Conservation (phyloP, 2,797 vertebrate genomes). For the Bufotes viridis region DNA sequence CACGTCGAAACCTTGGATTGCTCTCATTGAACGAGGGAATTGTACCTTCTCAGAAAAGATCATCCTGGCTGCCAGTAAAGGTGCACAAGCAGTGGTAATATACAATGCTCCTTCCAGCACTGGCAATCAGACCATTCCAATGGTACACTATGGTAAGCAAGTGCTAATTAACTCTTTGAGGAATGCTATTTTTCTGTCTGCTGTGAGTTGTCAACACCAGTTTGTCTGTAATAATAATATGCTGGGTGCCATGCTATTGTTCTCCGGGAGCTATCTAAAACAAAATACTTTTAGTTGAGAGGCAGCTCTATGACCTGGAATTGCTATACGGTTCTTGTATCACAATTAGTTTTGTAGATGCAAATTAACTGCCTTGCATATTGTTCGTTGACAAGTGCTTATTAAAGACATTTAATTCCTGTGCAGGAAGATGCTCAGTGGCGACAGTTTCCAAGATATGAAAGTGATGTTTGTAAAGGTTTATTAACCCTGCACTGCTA, state of each 20-base stretch:
- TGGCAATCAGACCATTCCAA: constrained; percentile 74
- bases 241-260: constrained; percentile 38
- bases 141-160: constrained; percentile 77
- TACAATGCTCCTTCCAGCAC: constrained; percentile 75
- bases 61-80: constrained; percentile 70
- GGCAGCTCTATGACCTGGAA: constrained; percentile 53
- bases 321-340: constrained; percentile 20
- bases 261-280: constrained; percentile 31
- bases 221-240: constrained; percentile 51
- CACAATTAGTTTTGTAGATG: constrained; percentile 40
- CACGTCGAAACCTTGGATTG: constrained; percentile 78
- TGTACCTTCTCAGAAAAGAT: constrained; percentile 88
- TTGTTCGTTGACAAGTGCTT: constrained; percentile 47
- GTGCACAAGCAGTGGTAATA: constrained; percentile 84
- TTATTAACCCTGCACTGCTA: constrained; percentile 8
- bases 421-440: background rate
- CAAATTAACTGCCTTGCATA: constrained; percentile 42
- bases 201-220: background rate
- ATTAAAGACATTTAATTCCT: constrained; percentile 53
- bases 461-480: constrained; percentile 22
- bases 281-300: constrained; percentile 43
- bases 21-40: constrained; percentile 87
- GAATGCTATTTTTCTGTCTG: background rate
- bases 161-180: constrained; percentile 34
- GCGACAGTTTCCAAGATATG: constrained; percentile 17